Percentiles rank a stretch among this genome's conserved stretches.
Conservation (phyloP, 2,113 vertebrate species). For the Phyllostomus hastatus region DNA sequence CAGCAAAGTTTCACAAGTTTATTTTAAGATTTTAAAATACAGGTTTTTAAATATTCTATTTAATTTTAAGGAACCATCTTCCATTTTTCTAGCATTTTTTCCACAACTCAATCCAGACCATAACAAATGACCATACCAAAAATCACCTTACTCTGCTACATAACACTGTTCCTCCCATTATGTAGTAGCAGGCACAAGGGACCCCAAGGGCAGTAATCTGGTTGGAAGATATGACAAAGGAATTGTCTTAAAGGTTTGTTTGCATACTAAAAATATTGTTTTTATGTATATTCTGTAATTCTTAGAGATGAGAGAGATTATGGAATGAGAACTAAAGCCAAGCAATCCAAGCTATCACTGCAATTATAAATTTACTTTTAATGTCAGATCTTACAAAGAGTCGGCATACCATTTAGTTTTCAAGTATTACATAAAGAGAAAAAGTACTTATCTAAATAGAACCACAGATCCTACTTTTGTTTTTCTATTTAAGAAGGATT, state of each 20-base stretch:
- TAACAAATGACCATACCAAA: neutral
- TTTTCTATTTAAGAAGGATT: neutral
- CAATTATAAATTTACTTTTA: constrained; percentile 22
- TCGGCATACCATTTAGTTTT: neutral
- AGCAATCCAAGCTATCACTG: neutral
- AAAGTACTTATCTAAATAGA: neutral
- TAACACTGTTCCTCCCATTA: neutral
- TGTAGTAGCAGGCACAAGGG: neutral
- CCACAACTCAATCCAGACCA: neutral
- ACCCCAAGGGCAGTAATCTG: neutral
- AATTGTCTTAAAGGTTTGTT: neutral
- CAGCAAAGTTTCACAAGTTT: neutral
- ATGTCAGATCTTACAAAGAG: neutral
- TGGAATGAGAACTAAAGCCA: neutral
- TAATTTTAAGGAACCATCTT: constrained; percentile 17
- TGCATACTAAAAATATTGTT: neutral
- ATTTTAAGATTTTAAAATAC: neutral
- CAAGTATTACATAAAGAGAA: neutral
- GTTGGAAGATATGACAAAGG: neutral
- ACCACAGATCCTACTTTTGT: neutral
- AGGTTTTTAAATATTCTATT: neutral
- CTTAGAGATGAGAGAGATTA: neutral
- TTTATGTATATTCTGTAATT: neutral
- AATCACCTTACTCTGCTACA: neutral
- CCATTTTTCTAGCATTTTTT: constrained; percentile 23